Base-by-base conservation (phyloP, 37 sponge, comb jelly and placozoan species). In the Mnemiopsis leidyi region DNA sequence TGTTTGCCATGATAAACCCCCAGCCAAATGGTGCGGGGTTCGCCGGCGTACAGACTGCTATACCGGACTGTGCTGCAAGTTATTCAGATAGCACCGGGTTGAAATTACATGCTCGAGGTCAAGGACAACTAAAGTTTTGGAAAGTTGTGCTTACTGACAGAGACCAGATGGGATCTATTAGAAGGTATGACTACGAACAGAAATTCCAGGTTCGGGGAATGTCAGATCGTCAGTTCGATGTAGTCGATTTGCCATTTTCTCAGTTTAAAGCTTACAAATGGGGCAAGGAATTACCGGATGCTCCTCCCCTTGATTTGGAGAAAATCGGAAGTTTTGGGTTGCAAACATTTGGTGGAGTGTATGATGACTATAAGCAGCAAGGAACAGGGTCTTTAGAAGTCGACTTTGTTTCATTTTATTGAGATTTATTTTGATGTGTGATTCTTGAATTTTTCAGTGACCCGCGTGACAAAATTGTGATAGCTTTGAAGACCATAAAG, bases 1-100 rank as follows among this genome's bases (percentile, higher is more conserved):
- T 79, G 31, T 79, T 79, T 35, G 82, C 82, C 36, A 33, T 79
- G 34, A 36, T 79, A 20, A 79, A 79, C 82, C 82, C 82, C 7
- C 82, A 79, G 38, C 82, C 82, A 7, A 79, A 79, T 33, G 82
- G 82, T 33, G 82, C 82, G 2, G 35, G 82, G 28, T 79, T 79
- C 21, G 82, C 82, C 3, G 82, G 82, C 0, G 35, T 35, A 79
- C 37, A 36, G 82, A 79, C 82, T 31, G 23, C 2, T 9, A 18
- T 79, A 16, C 82, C 82, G 2, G 38, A 23, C 7, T 33, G 7
- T 31, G 21, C 37, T 35, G 38, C 82, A 23, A 20, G 23, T 20
- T 7, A 33, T 21, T 0, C 34, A 5, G 9, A 35, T 2, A 9
- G 7, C 32, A 13, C 24, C 3, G 73, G 73, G 21, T 3, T 79